These are phyloP conservation scores for Nothocercus nigrocapillus DNA, from an alignment of 2,113 vertebrate species.

Conservation along the genomic window DNA sequence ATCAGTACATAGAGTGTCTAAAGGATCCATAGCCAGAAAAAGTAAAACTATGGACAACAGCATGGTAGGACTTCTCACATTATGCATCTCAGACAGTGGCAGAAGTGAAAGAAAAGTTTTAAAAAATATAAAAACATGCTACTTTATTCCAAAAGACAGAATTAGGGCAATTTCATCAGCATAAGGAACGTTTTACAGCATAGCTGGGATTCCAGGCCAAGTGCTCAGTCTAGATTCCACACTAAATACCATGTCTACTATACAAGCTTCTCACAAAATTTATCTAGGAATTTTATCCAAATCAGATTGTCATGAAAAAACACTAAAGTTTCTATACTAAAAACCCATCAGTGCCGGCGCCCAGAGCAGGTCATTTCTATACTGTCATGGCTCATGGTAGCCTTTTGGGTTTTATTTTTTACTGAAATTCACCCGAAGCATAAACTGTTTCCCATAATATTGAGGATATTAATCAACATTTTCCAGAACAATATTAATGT, in stretches of 20 bases:
- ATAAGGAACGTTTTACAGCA: background rate
- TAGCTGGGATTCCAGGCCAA: background rate
- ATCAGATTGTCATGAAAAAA: background rate
- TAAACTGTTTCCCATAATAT: background rate
- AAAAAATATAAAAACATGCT: background rate
- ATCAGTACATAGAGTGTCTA: background rate
- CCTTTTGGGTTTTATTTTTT: background rate
- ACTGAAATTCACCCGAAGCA: background rate
- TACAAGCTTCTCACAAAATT: background rate
- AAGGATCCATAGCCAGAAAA: background rate
- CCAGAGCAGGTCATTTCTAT: background rate
- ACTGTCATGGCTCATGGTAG: accelerated
- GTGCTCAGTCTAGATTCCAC: background rate
- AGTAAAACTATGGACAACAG: accelerated
- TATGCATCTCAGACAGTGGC: background rate
- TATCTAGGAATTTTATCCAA: background rate
- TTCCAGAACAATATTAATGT: background rate
- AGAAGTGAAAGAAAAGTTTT: background rate
- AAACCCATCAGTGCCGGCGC: background rate
- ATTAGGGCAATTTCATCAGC: background rate
- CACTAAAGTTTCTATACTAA: background rate
- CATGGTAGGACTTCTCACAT: background rate
- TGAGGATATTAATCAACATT: background rate
- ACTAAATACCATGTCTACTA: background rate
- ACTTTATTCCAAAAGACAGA: background rate